Conservation (phyloP, 2,888 invertebrate genomes). For the Ecdyonurus torrentis region DNA sequence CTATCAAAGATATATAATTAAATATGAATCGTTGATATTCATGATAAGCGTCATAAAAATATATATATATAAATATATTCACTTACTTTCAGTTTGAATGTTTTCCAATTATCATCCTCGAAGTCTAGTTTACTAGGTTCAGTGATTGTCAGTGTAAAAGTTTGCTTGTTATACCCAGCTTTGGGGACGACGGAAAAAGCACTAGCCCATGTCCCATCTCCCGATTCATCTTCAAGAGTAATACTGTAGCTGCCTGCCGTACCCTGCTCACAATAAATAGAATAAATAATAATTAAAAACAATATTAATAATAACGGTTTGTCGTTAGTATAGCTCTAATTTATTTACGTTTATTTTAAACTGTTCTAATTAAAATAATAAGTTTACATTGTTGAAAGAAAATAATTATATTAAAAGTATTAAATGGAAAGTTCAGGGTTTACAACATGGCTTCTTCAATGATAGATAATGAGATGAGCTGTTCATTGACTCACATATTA, state of each 20-base stretch:
- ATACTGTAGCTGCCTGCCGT: slow-evolving; percentile 39
- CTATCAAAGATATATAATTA: too few species aligned
- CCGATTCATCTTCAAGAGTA: slow-evolving; percentile 19
- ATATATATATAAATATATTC: too few species aligned
- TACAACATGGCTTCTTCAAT: background rate
- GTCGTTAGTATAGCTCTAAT: too few species aligned
- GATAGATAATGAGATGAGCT: too few species aligned
- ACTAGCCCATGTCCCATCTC: slow-evolving; percentile 20
- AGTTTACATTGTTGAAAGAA: background rate
- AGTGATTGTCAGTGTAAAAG: slow-evolving; percentile 37
- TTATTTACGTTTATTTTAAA: background rate
- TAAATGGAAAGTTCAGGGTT: too few species aligned
- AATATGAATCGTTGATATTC: too few species aligned
- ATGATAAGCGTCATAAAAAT: too few species aligned
- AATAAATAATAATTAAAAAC: too few species aligned
- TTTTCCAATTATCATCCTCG: slow-evolving; percentile 34
- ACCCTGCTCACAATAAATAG: slow-evolving; percentile 27
- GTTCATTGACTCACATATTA: too few species aligned
- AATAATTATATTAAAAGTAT: background rate
- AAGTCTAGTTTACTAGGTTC: slow-evolving; percentile 39
- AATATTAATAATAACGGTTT: background rate
- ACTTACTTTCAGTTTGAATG: slow-evolving; percentile 27
- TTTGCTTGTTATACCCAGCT: slow-evolving; percentile 39
- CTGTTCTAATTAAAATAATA: background rate
- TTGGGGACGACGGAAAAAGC: slow-evolving; percentile 43